phyloP scores from a whole-genome alignment of 2,797 vertebrate species.

The Xenops minutus region DNA sequence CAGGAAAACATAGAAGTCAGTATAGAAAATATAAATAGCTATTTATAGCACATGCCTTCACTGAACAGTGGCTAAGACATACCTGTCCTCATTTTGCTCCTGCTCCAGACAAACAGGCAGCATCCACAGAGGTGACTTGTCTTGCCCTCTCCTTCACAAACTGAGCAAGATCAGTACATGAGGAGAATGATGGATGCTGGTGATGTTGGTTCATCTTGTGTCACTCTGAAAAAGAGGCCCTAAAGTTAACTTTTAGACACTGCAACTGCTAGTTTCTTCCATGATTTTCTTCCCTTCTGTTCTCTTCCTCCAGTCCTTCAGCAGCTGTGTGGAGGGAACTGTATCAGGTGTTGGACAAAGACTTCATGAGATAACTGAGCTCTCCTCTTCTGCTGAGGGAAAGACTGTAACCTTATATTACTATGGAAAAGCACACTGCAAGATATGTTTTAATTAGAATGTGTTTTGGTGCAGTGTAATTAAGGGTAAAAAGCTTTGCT shows the following conservation, averaged over 20 bases:
- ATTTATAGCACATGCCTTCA: neutral
- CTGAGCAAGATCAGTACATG: accelerated
- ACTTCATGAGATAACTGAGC: neutral
- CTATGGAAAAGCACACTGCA: neutral
- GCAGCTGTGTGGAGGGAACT: neutral
- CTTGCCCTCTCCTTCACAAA: neutral
- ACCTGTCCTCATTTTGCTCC: neutral
- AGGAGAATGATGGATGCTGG: accelerated
- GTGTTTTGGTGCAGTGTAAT: neutral
- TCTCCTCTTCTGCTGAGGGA: neutral
- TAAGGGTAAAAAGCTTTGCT: neutral
- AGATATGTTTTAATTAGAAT: neutral
- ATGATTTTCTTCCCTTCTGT: neutral
- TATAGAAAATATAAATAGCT: neutral
- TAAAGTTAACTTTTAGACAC: neutral
- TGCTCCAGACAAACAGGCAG: neutral
- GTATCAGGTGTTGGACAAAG: neutral
- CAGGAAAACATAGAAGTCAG: neutral
- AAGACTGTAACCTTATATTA: neutral
- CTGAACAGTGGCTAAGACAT: accelerated
- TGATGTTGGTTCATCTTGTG: neutral
- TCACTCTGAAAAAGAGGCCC: neutral
- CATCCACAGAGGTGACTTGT: neutral
- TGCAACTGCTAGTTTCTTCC: neutral
- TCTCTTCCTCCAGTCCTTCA: neutral